Evolutionary conservation across 2,797 vertebrate genomes (phyloP), one percentile per base, ranked within the genome.

Genomic region (Urophycis tenuis): DNA sequence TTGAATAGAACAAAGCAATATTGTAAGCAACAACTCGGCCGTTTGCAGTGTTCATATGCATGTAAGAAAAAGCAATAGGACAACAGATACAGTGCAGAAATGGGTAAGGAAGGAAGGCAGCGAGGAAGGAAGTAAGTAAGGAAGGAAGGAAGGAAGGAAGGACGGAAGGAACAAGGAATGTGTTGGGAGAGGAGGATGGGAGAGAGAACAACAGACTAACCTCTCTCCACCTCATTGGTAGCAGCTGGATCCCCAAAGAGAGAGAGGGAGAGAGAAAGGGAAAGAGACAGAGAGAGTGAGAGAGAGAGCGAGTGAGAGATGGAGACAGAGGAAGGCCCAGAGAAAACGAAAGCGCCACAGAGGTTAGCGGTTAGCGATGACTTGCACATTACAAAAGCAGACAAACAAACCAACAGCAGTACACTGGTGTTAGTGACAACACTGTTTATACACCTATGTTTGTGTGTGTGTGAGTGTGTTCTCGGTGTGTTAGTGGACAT

Each of bases 201-300:
- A 81, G 75, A 81, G 93, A 93, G 75, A 73, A 79, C 69, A 90
- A 92, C 92, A 93, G 87, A 99, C 97, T 98, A 93, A 99, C 97
- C 97, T 99, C 97, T 97, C 95, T 99, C 97, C 96, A 99, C 97
- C 95, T 98, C 97, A 98, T 98, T 99, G 95, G 96, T 96, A 96
- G 96, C 97, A 96, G 96, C 97, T 95, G 97, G 94, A 96, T 95
- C 33, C 34, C 95, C 93, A 94, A 94, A 75, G 32, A 78, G 45
- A 60, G 60, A 80, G 75, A 77, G 36, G 67, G 71, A 10, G 72
- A 41, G 41, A 15, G 19, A 73, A 2, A 70, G 74, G 71, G 72
- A 80, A 71, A 76, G 31, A 41, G 33, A 81, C 49, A 32, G 22
- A n/a, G 49, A 60, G 49, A 49, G 78, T 9, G 74, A 34, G 74